Base-by-base conservation (phyloP, 1,140 invertebrate genomes). In the Pachyrhynchus sulphureomaculatus region DNA sequence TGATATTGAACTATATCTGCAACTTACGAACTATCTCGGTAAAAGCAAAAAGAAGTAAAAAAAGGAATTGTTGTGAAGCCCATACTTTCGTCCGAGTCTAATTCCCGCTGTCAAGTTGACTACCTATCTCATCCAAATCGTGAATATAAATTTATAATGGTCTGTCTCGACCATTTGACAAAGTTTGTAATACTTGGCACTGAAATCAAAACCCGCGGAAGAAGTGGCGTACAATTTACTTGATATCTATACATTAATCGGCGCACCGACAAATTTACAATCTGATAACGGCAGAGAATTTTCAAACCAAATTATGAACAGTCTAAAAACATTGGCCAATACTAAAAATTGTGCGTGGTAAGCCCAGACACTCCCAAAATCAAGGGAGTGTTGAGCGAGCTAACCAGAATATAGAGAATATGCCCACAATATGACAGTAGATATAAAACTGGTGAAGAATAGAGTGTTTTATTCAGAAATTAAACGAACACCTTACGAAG, bases 81-180 rank as follows among this genome's bases (percentile, higher is more conserved):
- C 5, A 32, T 32, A 32, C 29, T 32, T 5, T 32, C 29, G 5
- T 12, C 5, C 29, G 12, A 32, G 5, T 32, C 12, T 12, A 32
- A 12, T 5, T 32, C 12, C 12, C 12, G 12, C 5, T 32, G 5
- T 6, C 12, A 32, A 6, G 5, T 39, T 17, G 4, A 78, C 79
- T 71, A 70, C 68, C 17, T 62, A 73, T 1, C 76, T 63, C n/a
- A n/a, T n/a, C n/a, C n/a, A n/a, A n/a, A n/a, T n/a, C n/a, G n/a
- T n/a, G n/a, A n/a, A n/a, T n/a, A n/a, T 57, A 77, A 75, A 57
- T 80, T 75, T 56, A 73, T 81, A 44, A 63, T 82, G 39, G 65
- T 76, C 1, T 82, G 80, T 65, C 76, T 81, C 70, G 76, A 80
- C 53, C 75, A 79, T 47, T 58, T 78, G 2, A 79, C 75, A 9